phyloP scores from a whole-genome alignment of 1,140 invertebrate species.

The Formica selysi region DNA sequence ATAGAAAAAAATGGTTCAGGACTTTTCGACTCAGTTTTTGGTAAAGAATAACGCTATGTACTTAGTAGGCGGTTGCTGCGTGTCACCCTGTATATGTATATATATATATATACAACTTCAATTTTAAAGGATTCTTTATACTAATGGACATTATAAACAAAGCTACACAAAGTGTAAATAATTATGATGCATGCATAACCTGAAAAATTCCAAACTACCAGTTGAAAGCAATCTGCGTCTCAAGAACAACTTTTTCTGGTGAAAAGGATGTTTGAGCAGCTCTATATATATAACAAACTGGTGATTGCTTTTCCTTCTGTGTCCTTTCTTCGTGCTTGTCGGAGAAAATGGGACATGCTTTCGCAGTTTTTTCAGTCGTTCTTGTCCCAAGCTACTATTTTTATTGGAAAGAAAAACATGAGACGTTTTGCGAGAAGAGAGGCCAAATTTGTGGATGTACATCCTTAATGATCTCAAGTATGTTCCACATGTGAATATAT shows the following conservation, averaged over 20 bases:
- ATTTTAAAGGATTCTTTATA: slow-evolving; percentile 1
- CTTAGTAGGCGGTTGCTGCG: too few relatives aligned
- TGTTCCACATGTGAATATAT: background rate
- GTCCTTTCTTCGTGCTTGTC: slow-evolving; percentile 47
- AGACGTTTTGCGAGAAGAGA: background rate
- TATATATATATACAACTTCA: background rate
- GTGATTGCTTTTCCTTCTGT: slow-evolving; percentile 52
- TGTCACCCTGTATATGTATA: too few relatives aligned
- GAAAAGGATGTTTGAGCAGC: slow-evolving; percentile 41
- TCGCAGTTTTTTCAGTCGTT: slow-evolving; percentile 24
- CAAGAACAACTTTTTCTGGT: background rate
- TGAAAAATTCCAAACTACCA: slow-evolving; percentile 12
- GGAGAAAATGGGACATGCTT: slow-evolving; percentile 27
- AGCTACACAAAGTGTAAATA: background rate
- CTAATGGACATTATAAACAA: background rate
- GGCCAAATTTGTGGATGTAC: background rate
- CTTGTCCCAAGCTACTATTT: slow-evolving; percentile 41
- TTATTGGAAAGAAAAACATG: slow-evolving; percentile 31
- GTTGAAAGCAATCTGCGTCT: slow-evolving; percentile 41
- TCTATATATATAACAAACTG: slow-evolving; percentile 41
- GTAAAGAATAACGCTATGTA: too few relatives aligned
- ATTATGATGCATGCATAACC: slow-evolving; percentile 6
- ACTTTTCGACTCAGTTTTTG: too few relatives aligned
- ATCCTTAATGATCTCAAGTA: slow-evolving; percentile 17
- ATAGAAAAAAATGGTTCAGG: too few relatives aligned